Evolutionary conservation across 2,797 vertebrate species (phyloP).

Genomic region (Neosilurus hyrtlii): DNA sequence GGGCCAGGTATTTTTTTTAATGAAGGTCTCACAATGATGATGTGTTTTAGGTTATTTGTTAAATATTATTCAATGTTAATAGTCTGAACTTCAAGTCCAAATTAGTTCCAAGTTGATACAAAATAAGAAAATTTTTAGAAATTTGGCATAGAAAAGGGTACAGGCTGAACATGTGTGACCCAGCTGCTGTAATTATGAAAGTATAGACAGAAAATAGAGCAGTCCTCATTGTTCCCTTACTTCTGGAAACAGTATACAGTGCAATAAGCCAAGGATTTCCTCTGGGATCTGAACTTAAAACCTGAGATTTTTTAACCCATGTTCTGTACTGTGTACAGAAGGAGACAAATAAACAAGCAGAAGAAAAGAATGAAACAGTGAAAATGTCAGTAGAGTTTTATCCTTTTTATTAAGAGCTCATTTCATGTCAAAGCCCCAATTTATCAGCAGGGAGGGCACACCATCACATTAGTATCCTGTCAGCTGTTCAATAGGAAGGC

Average conservation of each 20-base stretch:
- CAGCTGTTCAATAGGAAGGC: constrained; percentile 71
- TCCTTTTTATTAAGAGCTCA: constrained; percentile 46
- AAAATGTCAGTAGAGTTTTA: constrained; percentile 46
- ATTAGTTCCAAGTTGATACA: background rate
- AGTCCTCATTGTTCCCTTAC: background rate
- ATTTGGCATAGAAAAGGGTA: background rate
- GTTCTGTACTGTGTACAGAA: background rate
- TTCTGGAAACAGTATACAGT: background rate
- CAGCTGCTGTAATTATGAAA: background rate
- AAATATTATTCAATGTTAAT: background rate
- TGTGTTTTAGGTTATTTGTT: background rate
- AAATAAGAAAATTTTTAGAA: background rate
- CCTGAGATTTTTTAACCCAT: background rate
- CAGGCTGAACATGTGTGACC: no score
- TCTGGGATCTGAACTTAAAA: background rate
- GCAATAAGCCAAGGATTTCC: background rate
- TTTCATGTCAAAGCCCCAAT: constrained; percentile 52
- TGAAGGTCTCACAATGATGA: background rate
- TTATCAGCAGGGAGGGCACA: constrained; percentile 51
- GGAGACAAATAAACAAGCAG: constrained; percentile 15
- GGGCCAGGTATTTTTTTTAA: no score
- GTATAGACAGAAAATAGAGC: background rate
- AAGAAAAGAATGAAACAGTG: constrained; percentile 30
- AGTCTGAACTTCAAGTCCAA: background rate
- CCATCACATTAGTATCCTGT: constrained; percentile 72